Evolutionary conservation across 1,140 invertebrate genomes (phyloP), one percentile per base, ranked within the genome.

Genomic region (Holcopasites calliopsidis): DNA sequence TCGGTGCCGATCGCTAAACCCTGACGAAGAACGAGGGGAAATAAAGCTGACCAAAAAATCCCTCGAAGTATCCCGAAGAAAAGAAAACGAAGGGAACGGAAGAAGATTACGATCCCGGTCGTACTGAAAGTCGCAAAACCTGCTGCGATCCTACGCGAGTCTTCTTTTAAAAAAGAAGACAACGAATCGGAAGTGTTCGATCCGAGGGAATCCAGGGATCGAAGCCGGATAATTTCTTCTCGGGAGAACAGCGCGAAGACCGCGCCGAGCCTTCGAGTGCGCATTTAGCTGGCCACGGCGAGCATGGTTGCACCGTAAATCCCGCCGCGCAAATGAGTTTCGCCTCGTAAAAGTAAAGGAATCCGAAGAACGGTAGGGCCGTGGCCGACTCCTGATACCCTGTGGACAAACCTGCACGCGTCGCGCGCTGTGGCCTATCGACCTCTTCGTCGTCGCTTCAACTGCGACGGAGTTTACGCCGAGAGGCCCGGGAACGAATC

Each of bases 311-410:
- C 50, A 58, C 65, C 77, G 55, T 80, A 79, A 77, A 84, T 81
- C 69, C 65, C 62, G 50, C 21, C 70, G 71, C 64, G 76, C 62
- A 82, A 82, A 77, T 79, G 79, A 85, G 74, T 85, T 79, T 81
- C 64, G 66, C 65, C 82, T 84, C 79, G 75, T 80, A 72, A 85
- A 84, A 77, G 70, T 58, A 33, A 28, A 66, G 62, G 74, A 83
- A 77, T 82, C 77, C 54, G 64, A 65, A 42, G 76, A 76, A 76
- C 70, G 74, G 54, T 54, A 21, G 40, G 18, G 18, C 1, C 65
- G 44, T 44, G 1, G 33, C 28, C 49, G 11, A 6, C 18, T 50
- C 40, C 28, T 60, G 70, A 54, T 70, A 79, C 54, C 33, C 71
- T 57, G 64, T 47, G 69, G 47, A 74, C 70, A 47, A 65, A 71